These are phyloP conservation scores for Hirtodrosophila alboralis DNA, from an alignment of 2,888 invertebrate species.

Conservation along the genomic window DNA sequence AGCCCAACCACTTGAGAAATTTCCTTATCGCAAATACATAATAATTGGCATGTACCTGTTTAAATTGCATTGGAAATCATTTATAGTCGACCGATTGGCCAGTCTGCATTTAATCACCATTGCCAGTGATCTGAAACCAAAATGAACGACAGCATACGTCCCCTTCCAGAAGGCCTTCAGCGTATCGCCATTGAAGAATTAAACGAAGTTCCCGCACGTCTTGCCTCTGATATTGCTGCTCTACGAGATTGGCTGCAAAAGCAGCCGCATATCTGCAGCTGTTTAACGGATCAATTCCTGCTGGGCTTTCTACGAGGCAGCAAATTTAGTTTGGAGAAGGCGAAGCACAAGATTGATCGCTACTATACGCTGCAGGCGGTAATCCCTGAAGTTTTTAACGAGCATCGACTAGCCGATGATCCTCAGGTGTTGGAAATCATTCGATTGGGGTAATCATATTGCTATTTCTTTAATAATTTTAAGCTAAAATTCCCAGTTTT, in stretches of 20 bases:
- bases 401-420: conserved; percentile 77
- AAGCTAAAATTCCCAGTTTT: neutral
- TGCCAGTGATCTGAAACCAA: neutral
- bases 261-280: conserved; percentile 84
- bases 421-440: conserved; percentile 76
- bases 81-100: conserved; percentile 2
- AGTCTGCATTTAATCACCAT: conserved; percentile 31
- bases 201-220: conserved; percentile 84
- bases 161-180: conserved; percentile 54
- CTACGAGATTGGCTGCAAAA: conserved; percentile 85
- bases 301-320: conserved; percentile 85
- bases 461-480: neutral
- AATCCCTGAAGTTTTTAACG: conserved; percentile 86
- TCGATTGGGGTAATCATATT: conserved; percentile 69
- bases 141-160: conserved; percentile 39
- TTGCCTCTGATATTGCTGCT: conserved; percentile 80
- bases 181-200: conserved; percentile 84
- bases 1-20: conserved; percentile 16
- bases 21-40: conserved; percentile 36
- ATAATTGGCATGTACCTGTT: conserved; percentile 4
- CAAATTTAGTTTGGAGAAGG: conserved; percentile 86
- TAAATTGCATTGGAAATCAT: conserved; percentile 26
- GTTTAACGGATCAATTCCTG: conserved; percentile 85
- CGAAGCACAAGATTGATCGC: conserved; percentile 86
- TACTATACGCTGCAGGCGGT: conserved; percentile 86